Evolutionary conservation across 2,113 vertebrate species (phyloP), one percentile per base, ranked within the genome.

Genomic region (Tragelaphus strepsiceros): DNA sequence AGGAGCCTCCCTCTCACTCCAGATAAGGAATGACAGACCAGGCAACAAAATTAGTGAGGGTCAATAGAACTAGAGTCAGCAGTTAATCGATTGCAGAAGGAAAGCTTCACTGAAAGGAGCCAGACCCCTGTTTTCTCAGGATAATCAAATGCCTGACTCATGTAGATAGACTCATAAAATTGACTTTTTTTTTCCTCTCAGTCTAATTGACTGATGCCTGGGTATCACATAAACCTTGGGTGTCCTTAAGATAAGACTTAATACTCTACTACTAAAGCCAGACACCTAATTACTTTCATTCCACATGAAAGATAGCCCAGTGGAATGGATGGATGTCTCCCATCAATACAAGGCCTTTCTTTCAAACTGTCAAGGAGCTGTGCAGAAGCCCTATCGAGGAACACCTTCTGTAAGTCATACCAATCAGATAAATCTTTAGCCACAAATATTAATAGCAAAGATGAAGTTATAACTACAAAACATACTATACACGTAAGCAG

Each of bases 121-220:
- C 96, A 98, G 98, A 96, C 46, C 97, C 96, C 96, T 98, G 97
- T 98, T 98, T 98, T 98, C 98, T 99, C 98, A 98, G 96, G 90
- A 82, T 98, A 98, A 99, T 98, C 98, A 99, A 98, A 98, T 97
- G 97, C 56, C 97, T 95, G 85, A 98, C 90, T 98, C 97, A 98
- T 77, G 54, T 35, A 98, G 94, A 96, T n/a, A 98, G 93, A 96
- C 94, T 98, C 98, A 98, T 95, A 98, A 99, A 98, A 98, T 98
- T 98, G 98, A 98, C 97, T 97, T 98, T 96, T 90, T 98, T 95
- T 96, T 26, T 7, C 6, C 39, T 86, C 90, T 98, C 95, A 88
- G 80, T 98, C 77, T 98, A 98, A 98, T 96, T 98, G 98, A 98
- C 97, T 98, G 96, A 98, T 98, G 95, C 81, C 94, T 98, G 51